Conservation (phyloP, 1,140 invertebrate genomes). For the Cepaea nemoralis region DNA sequence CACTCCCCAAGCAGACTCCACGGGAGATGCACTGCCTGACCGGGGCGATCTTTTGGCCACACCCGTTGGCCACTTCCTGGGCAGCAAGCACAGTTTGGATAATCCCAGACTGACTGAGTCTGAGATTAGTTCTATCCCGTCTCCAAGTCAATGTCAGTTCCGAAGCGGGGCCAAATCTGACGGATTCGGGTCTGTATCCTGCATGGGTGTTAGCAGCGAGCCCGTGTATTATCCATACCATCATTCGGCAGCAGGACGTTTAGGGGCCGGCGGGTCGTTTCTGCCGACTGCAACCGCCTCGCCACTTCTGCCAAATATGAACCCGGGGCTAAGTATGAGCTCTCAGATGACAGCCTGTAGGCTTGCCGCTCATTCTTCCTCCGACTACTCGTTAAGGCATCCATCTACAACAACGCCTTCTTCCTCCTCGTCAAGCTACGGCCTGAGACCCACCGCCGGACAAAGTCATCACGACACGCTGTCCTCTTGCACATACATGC, state of each 20-base stretch:
- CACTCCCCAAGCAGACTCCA: background rate
- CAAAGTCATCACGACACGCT: conserved; percentile 39
- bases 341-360: conserved; percentile 61
- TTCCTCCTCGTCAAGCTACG: conserved; percentile 40
- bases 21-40: background rate
- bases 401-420: conserved; percentile 42
- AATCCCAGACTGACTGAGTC: background rate
- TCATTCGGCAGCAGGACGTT: conserved; percentile 50
- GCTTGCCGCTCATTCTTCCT: conserved; percentile 50
- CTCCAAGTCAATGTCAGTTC: conserved; percentile 26
- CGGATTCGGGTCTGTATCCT: background rate
- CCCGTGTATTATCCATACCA: conserved; percentile 54
- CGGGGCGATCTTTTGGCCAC: background rate
- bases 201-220: background rate
- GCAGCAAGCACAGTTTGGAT: background rate
- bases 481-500: conserved; percentile 66
- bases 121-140: background rate
- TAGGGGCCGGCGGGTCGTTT: conserved; percentile 49
- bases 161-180: background rate
- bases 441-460: conserved; percentile 45
- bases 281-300: conserved; percentile 50
- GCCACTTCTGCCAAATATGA: conserved; percentile 13
- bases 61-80: background rate
- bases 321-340: conserved; percentile 42
- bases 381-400: conserved; percentile 57